Evolutionary conservation across 2,888 invertebrate species (phyloP), one percentile per base, ranked within the genome.

Genomic region (Gastrophysa polygoni): DNA sequence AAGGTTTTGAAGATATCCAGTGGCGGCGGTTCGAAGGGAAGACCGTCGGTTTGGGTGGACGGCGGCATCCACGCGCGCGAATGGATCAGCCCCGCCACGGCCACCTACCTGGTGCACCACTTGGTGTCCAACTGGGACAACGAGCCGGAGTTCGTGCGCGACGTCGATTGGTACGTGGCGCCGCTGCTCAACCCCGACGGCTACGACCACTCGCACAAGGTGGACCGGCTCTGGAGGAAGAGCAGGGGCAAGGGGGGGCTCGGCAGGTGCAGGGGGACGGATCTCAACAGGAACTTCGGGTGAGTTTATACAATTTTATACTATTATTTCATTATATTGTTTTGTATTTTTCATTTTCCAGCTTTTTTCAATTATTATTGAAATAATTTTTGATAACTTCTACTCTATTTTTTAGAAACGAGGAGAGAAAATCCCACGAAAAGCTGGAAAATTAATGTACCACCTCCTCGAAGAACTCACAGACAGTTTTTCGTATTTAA

Each of bases 271-370:
- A 82, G 87, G 0, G 94, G 94, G 0, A 89, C 90, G 0, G 94
- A 95, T 80, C 85, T 94, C 1, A 94, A 94, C 77, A 87, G 96
- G 65, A 96, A 96, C 81, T 96, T 92, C 77, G 92, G 92, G 83
- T 80, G 70, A 68, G 69, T n/a, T n/a, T n/a, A n/a, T n/a, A n/a
- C n/a, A n/a, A n/a, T n/a, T n/a, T n/a, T n/a, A n/a, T n/a, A n/a
- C n/a, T n/a, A n/a, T n/a, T n/a, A n/a, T n/a, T n/a, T n/a, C n/a
- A n/a, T n/a, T n/a, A n/a, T n/a, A n/a, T n/a, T n/a, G n/a, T n/a
- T n/a, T n/a, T n/a, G n/a, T n/a, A n/a, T 38, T 8, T 38, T 38
- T 8, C n/a, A 14, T 38, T 14, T 38, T 11, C 16, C 16, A 38
- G 38, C 16, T 38, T 38, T 38, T n/a, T n/a, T n/a, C n/a, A n/a